These are phyloP conservation scores for Andrena bicolor DNA, from an alignment of 2,888 invertebrate genomes.

Conservation along the genomic window DNA sequence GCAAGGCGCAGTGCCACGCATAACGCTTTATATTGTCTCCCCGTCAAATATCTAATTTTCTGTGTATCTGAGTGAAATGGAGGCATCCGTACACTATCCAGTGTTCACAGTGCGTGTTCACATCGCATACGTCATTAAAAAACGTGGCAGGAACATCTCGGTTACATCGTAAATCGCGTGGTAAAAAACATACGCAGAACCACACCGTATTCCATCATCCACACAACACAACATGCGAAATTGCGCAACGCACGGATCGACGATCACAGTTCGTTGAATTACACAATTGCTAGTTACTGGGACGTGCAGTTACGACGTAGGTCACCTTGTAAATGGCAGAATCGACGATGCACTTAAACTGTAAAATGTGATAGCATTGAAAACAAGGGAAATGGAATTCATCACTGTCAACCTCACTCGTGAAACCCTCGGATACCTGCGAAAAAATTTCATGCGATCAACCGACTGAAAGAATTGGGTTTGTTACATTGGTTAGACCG, in stretches of 20 bases:
- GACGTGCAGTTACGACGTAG: neutral
- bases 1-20: too few species aligned
- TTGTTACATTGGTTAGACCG: slow-evolving; percentile 14
- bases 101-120: too few species aligned
- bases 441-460: slow-evolving; percentile 32
- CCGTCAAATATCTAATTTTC: too few species aligned
- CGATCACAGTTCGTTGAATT: slow-evolving; percentile 10
- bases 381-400: slow-evolving; percentile 42
- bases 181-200: too few species aligned
- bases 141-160: too few species aligned
- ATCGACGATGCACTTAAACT: slow-evolving; percentile 29
- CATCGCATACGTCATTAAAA: too few species aligned
- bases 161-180: too few species aligned
- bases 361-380: slow-evolving; percentile 31
- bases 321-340: slow-evolving; percentile 18
- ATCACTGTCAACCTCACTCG: slow-evolving; percentile 40
- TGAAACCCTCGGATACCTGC: slow-evolving; percentile 8
- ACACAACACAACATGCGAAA: too few species aligned
- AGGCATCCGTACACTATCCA: too few species aligned
- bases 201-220: too few species aligned
- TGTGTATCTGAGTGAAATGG: too few species aligned
- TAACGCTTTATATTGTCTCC: too few species aligned
- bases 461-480: slow-evolving; percentile 34
- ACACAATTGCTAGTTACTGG: slow-evolving; percentile 10
- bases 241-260: neutral